Base-by-base conservation (phyloP, 2,797 vertebrate genomes). In the Galagoides demidoff region DNA sequence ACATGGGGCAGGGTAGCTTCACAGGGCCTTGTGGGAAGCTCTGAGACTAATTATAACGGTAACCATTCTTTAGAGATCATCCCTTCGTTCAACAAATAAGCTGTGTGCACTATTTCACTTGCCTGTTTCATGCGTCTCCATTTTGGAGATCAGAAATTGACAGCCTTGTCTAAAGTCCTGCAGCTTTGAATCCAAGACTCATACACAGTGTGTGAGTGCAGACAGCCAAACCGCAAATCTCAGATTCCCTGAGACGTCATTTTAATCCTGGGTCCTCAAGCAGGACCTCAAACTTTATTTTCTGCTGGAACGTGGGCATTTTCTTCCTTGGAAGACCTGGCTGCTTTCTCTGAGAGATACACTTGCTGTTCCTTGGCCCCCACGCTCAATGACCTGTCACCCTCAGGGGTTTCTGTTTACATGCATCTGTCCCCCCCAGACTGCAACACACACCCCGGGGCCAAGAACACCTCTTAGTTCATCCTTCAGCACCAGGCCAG, bases 1-100 rank as follows among this genome's bases (percentile, higher is more conserved):
- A 59, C 20, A n/a, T 0, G 29, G 64, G 73, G 73, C 23, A 85
- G 3, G 10, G 61, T 31, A 29, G 90, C 71, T 84, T 93, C 77
- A 64, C 16, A 64, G 31, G 8, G 77, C 17, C 25, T 78, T 85
- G 66, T 92, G 85, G 90, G 73, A 74, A 90, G 84, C 63, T 89
- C 84, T 0, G 6, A 45, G 74, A 70, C 78, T 52, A 81, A 82
- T 88, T 34, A 70, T 19, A 73, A 6, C 1, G 20, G 70, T 11
- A 49, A 83, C 64, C 81, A 27, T 77, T 82, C 59, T 85, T 71
- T 2, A 22, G 55, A 64, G 34, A 70, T 14, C 25, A 70, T 74
- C 31, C 55, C n/a, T 66, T 49, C 61, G 37, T 27, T 86, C 9
- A 79, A 49, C 63, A 94, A 55, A 68, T n/a, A 74, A 0, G 25